Evolutionary conservation across 2,888 invertebrate genomes (phyloP), one percentile per base, ranked within the genome.

Genomic region (Trachelus stipa): DNA sequence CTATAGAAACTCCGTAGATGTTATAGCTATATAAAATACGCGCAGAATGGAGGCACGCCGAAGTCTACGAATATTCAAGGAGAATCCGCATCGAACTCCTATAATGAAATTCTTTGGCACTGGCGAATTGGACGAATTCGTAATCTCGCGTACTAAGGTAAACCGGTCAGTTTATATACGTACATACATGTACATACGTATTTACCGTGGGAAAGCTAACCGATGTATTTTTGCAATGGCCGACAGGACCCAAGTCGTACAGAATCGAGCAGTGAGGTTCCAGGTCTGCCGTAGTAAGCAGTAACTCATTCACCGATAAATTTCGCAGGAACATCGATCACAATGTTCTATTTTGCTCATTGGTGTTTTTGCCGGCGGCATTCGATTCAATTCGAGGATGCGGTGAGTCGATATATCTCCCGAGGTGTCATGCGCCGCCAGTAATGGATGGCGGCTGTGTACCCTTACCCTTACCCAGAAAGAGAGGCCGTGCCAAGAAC

Each of bases 331-430:
- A 88, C 90, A 90, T 90, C 89, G 89, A 90, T 91, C 90, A 90
- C 90, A 88, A 88, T 90, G 90, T 90, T 90, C 90, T 90, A 89
- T 91, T 90, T 91, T 89, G 90, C 90, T 90, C 91, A 90, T 90
- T 90, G 90, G 89, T 89, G 89, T 90, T 90, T 90, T 90, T 90
- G 88, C 89, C 84, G 86, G 88, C 88, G 87, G 90, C 89, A 89
- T 89, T 90, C 91, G 89, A 91, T 91, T 91, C 90, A 91, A 91
- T 91, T 90, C 90, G 90, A 88, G 90, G 89, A 91, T 90, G 89
- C 90, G 90, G 90, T 90, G 88, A 89, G 89, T 89, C 90, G 89
- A 89, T 90, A 90, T 90, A 90, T 90, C 88, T 90, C 86, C 85
- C 85, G 87, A 89, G 88, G 91, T 90, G 90, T 90, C 90, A 90